Base-by-base conservation (phyloP, 2,888 invertebrate genomes). In the Phyto melanocephala region DNA sequence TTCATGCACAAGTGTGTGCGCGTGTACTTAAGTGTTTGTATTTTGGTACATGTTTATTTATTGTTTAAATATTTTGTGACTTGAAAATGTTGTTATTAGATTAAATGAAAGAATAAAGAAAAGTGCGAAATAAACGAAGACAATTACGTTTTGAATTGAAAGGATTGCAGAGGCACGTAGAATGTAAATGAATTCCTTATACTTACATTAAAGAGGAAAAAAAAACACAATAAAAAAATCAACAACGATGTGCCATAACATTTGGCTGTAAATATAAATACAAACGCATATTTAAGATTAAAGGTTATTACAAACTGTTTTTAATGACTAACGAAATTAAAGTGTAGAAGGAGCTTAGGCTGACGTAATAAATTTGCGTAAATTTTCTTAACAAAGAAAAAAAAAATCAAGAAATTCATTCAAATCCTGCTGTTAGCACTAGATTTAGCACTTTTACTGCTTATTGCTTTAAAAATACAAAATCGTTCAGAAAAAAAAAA, bases 1-100 rank as follows among this genome's bases (percentile, higher is more conserved):
- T 54, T 28, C 15, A 15, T 28, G 8, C 37, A 37, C 2, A 37
- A 11, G 24, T 28, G 24, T 24, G 15, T 24, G 8, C 24, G 28
- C 52, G 28, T 2, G 15, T 54, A 28, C n/a, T 28, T 54, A 15
- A 54, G 24, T 8, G n/a, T 54, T 54, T 54, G 13, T 50, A 22
- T 28, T 54, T 28, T 7, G 2, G 50, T 13, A 13, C 22, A 50
- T 13, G 22, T 50, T 54, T 54, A 28, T n/a, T 54, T 28, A 28
- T 24, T 28, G n/a, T 54, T 28, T 8, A 24, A 15, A 28, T 54
- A 15, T 28, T 24, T 54, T 54, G 28, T 54, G 24, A 28, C 3
- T 54, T 54, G 15, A 54, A 52, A 54, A 54, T 24, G n/a, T 54
- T 54, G 11, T 54, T 54, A 54, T 54, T 28, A 54, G 28, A 54